Conservation (phyloP, 2,797 vertebrate species). For the Gouania willdenowi region DNA sequence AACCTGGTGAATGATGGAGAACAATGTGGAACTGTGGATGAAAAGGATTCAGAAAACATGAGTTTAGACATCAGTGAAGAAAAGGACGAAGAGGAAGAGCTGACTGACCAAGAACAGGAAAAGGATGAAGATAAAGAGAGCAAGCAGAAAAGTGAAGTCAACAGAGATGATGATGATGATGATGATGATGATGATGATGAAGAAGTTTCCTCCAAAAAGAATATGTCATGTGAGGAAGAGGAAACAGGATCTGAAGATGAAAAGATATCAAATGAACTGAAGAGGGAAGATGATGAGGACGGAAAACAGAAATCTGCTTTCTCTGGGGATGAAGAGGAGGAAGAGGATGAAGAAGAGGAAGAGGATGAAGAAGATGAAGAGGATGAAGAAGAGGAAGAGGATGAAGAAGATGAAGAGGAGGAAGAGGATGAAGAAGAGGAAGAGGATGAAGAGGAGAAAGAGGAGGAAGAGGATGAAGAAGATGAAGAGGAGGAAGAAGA, state of each 20-base stretch:
- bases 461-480: slow-evolving; percentile 35
- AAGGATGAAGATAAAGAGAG: slow-evolving; percentile 11
- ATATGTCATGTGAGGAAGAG: slow-evolving; percentile 19
- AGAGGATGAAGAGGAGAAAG: slow-evolving; percentile 32
- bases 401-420: slow-evolving; percentile 10
- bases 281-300: neutral
- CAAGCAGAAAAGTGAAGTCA: neutral
- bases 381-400: neutral
- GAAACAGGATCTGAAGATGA: slow-evolving; percentile 20
- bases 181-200: slow-evolving; percentile 7
- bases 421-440: neutral
- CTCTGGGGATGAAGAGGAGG: slow-evolving; percentile 27
- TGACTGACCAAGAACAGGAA: slow-evolving; percentile 8
- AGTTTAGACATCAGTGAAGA: slow-evolving; percentile 3
- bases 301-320: slow-evolving; percentile 10
- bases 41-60: slow-evolving; percentile 8
- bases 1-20: neutral
- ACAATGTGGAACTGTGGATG: neutral
- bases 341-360: slow-evolving; percentile 6
- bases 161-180: slow-evolving; percentile 10
- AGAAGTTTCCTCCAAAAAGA: slow-evolving; percentile 10
- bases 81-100: slow-evolving; percentile 13
- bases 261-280: slow-evolving; percentile 11
- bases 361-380: slow-evolving; percentile 5
- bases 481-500: neutral